These are phyloP conservation scores for Panagrolaimus sp. DNA, from an alignment of 1,140 invertebrate species.

Conservation along the genomic window DNA sequence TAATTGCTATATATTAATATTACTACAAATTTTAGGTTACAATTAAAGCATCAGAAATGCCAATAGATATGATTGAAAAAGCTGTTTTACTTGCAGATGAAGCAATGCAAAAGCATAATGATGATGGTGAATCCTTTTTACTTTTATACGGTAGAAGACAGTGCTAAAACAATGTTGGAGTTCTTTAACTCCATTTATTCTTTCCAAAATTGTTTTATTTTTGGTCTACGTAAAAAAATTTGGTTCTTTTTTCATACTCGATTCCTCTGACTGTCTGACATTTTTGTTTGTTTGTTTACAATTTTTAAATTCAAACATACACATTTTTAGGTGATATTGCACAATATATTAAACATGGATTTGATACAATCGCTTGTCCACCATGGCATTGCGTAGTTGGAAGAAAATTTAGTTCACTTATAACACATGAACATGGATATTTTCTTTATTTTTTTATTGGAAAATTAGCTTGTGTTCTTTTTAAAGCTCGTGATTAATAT, in stretches of 20 bases:
- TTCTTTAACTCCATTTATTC: too few relatives aligned
- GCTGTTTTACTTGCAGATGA: constrained; percentile 19
- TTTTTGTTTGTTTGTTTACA: not conserved
- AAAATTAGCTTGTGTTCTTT: constrained; percentile 32
- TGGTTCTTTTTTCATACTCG: too few relatives aligned
- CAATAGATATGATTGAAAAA: constrained; percentile 20
- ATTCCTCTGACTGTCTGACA: too few relatives aligned
- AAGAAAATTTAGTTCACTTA: constrained; percentile 15
- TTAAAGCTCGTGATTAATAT: constrained; percentile 33
- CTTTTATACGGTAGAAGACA: too few relatives aligned
- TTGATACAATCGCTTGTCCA: constrained; percentile 28
- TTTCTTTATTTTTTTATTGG: constrained; percentile 36
- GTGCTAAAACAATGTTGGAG: too few relatives aligned
- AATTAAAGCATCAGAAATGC: constrained; percentile 17
- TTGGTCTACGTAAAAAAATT: not conserved
- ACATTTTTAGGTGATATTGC: constrained; percentile 29
- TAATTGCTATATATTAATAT: too few relatives aligned
- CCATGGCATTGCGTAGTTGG: constrained; percentile 38
- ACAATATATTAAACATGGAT: constrained; percentile 21
- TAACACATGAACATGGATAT: constrained; percentile 26
- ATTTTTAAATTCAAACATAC: not conserved
- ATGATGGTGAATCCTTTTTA: constrained; percentile 12
- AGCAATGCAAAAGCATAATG: constrained; percentile 16
- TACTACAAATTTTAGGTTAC: not conserved
- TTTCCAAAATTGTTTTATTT: too few relatives aligned